Evolutionary conservation across 37 sponge, comb jelly and placozoan species (phyloP), one percentile per base, ranked within the genome.

Genomic region (Halisarca cf. caerulea): DNA sequence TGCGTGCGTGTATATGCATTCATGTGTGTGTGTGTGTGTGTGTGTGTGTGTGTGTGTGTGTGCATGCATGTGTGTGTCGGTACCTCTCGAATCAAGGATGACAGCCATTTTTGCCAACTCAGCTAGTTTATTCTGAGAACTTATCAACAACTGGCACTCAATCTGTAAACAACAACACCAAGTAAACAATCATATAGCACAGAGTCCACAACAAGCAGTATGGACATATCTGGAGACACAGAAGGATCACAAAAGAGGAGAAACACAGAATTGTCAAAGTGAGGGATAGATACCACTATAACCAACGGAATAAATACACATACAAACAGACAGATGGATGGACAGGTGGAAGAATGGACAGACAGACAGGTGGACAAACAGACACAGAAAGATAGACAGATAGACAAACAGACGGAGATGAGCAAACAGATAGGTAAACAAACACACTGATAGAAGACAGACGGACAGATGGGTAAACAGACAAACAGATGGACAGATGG

Each of bases 11-110:
- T 8, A 2, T 0, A 18, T 2, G 35, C 3, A 15, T 4, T 7
- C 15, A 23, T 20, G 30, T 4, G 15, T 27, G 24, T 61, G 9
- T 7, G 64, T 23, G 24, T 21, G 15, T 5, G 15, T 8, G 33
- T 0, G 28, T 2, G 35, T 6, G 30, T 4, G 24, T 61, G 64
- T 20, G 30, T 4, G 15, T 27, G 24, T 61, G 9, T 7, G 64
- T 23, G 24, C 5, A 61, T 5, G 15, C 64, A 27, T 4, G 24
- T 61, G 30, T n/a, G 64, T 61, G 64, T 7, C 23, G 51, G 51
- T 47, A 74, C 77, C 77, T 74, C 77, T 74, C 23, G 77, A 20
- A 43, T 74, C 77, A n/a, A 74, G 24, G 18, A 74, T 44, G 0
- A 6, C 23, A 3, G 21, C 77, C 77, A 74, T n/a, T 38, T 74